These are phyloP conservation scores for Hypsibius dujardini DNA, from an alignment of 1,140 invertebrate genomes.

Conservation along the genomic window DNA sequence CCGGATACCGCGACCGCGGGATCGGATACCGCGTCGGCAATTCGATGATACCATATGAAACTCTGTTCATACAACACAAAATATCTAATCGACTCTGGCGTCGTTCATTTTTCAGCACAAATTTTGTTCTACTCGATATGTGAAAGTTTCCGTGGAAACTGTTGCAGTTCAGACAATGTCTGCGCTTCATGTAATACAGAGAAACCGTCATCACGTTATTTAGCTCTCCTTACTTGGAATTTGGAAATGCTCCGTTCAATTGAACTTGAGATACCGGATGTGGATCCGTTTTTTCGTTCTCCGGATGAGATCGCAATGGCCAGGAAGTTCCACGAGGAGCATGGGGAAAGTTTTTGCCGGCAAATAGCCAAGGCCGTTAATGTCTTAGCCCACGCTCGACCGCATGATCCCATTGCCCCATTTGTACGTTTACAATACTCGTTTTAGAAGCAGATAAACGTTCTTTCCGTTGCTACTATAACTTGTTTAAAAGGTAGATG, in stretches of 20 bases:
- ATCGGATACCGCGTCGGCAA: neutral
- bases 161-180: too few relatives aligned
- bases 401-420: neutral
- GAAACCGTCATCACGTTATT: too few relatives aligned
- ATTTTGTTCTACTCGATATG: too few relatives aligned
- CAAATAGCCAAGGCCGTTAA: neutral
- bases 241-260: neutral
- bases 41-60: slow-evolving; percentile 5
- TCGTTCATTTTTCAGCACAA: too few relatives aligned
- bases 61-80: too few relatives aligned
- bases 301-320: neutral
- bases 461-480: neutral
- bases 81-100: too few relatives aligned
- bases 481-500: neutral
- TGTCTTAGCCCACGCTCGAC: neutral
- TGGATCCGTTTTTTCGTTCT: neutral
- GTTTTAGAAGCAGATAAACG: too few relatives aligned
- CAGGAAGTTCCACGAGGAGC: neutral
- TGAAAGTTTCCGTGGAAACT: too few relatives aligned
- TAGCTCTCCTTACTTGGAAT: too few relatives aligned
- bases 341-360: neutral
- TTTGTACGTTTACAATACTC: too few relatives aligned
- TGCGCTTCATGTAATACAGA: too few relatives aligned
- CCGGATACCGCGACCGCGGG: neutral
- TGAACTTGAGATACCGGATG: neutral